phyloP scores from a whole-genome alignment of 2,888 invertebrate species.

The Lasioglossum calceatum region DNA sequence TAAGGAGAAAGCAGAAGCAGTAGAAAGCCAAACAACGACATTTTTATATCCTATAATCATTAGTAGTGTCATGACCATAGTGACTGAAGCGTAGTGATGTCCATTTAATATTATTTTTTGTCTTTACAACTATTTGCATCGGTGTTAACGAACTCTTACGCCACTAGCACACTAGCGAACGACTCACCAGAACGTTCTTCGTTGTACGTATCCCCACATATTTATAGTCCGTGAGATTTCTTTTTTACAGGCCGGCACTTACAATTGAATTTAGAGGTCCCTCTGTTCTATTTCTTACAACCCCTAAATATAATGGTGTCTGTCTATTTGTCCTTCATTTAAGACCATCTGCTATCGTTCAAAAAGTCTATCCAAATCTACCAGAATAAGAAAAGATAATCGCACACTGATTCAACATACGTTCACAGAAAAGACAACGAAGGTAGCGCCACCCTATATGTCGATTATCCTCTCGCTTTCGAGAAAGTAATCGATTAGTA shows the following conservation, averaged over 20 bases:
- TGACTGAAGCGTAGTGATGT: constrained; percentile 70
- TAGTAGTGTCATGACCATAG: constrained; percentile 71
- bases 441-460: not conserved
- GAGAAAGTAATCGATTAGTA: not conserved
- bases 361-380: not conserved
- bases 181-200: constrained; percentile 34
- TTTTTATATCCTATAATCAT: constrained; percentile 52
- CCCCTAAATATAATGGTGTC: constrained; percentile 1
- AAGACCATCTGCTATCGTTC: not conserved
- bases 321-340: not conserved
- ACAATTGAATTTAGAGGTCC: constrained; percentile 62
- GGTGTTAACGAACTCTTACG: constrained; percentile 63
- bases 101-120: constrained; percentile 56
- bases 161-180: constrained; percentile 44
- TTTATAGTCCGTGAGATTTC: constrained; percentile 41
- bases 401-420: not conserved
- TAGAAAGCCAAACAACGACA: constrained; percentile 66
- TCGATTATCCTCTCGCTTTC: not conserved
- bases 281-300: constrained; percentile 70
- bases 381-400: not conserved
- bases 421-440: not conserved
- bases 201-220: constrained; percentile 46
- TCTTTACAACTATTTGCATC: constrained; percentile 53
- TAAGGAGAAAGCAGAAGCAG: constrained; percentile 60
- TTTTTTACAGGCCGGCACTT: constrained; percentile 76